Percentiles rank a stretch among this genome's conserved stretches.
Conservation (phyloP, 1,140 invertebrate species). For the Nasonia longicornis region DNA sequence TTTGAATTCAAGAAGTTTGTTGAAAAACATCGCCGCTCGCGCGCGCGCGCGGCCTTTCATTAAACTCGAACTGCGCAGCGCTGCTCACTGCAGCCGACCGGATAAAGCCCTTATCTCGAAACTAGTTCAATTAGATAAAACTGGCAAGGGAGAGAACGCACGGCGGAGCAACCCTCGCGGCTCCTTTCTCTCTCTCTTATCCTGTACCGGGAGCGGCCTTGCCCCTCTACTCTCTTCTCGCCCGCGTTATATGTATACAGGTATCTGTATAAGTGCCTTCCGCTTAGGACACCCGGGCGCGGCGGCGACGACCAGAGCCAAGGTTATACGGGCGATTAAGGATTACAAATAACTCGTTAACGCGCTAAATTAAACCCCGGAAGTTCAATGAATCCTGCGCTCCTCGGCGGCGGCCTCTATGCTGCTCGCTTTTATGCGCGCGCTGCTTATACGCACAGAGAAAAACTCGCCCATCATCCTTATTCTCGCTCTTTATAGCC, state of each 20-base stretch:
- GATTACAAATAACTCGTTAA: conserved; percentile 50
- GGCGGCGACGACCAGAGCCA: conserved; percentile 24
- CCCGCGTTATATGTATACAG: not conserved
- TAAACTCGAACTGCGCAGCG: conserved; percentile 51
- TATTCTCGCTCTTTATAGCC: not conserved
- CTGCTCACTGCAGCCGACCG: conserved; percentile 21
- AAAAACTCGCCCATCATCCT: not conserved
- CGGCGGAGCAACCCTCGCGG: not conserved
- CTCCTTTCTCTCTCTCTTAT: not conserved
- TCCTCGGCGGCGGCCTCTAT: not conserved
- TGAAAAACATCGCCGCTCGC: conserved; percentile 48
- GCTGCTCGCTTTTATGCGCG: no score
- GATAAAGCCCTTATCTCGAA: conserved; percentile 58
- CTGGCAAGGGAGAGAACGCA: conserved; percentile 45
- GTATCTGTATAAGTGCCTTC: not conserved
- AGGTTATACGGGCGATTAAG: conserved; percentile 51
- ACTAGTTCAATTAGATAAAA: conserved; percentile 60
- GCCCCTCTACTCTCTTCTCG: not conserved
- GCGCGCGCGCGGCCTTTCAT: conserved; percentile 52
- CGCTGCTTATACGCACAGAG: not conserved
- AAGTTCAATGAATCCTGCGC: conserved; percentile 44
- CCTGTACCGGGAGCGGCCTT: not conserved
- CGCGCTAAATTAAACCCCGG: conserved; percentile 42
- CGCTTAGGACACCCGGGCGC: not conserved
- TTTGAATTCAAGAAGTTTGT: conserved; percentile 48